phyloP scores from a whole-genome alignment of 2,113 vertebrate species.

The Pleuronectes platessa region DNA sequence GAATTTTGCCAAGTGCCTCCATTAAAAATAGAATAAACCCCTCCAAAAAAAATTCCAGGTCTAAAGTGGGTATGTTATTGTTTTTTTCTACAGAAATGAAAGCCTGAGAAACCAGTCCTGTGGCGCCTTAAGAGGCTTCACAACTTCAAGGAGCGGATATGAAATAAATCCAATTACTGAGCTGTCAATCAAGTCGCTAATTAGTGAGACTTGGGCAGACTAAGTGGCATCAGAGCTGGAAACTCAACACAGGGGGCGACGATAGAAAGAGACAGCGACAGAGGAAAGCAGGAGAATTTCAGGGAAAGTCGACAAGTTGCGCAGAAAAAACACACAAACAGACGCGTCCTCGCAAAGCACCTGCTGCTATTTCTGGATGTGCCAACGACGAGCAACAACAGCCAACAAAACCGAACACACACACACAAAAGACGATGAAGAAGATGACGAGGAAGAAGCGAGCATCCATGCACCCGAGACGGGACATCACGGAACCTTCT shows the following conservation, averaged over 20 bases:
- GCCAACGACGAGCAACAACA: constrained; percentile 35
- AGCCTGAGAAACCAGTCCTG: constrained; percentile 38
- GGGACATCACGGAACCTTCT: constrained; percentile 31
- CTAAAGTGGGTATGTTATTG: constrained; percentile 13
- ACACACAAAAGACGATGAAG: neutral
- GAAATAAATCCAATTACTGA: constrained; percentile 77
- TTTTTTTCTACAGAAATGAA: constrained; percentile 43
- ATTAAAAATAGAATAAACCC: constrained; percentile 36
- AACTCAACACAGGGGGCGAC: constrained; percentile 41
- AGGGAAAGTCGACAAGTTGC: constrained; percentile 27
- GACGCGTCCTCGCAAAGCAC: constrained; percentile 52
- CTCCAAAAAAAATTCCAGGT: neutral
- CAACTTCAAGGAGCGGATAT: constrained; percentile 76
- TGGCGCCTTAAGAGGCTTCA: constrained; percentile 59
- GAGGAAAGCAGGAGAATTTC: neutral
- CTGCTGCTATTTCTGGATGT: constrained; percentile 66
- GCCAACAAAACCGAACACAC: neutral
- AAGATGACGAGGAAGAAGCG: neutral
- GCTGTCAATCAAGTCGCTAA: constrained; percentile 74
- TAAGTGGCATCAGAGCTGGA: constrained; percentile 57
- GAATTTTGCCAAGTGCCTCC: constrained; percentile 24
- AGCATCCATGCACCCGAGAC: constrained; percentile 47
- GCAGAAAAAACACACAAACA: constrained; percentile 43
- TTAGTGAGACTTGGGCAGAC: constrained; percentile 65
- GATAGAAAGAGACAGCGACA: constrained; percentile 4